Evolutionary conservation across 2,113 vertebrate genomes (phyloP), one percentile per base, ranked within the genome.

Genomic region (Perca schrenkii): DNA sequence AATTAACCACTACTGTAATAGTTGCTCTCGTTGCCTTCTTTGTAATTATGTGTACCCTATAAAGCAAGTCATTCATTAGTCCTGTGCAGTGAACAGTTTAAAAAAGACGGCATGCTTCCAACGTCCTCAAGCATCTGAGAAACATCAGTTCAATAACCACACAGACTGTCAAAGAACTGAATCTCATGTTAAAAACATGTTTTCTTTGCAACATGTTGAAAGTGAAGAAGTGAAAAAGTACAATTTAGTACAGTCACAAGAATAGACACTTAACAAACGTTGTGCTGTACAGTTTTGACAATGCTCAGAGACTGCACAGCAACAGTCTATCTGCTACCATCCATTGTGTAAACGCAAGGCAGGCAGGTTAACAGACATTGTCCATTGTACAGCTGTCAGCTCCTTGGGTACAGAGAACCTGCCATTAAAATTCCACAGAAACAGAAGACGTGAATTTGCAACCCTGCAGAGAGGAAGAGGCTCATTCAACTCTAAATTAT

Each of bases 401-500:
- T 74, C 22, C 56, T 72, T 62, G 6, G 2, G 19, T 43, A 71
- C 74, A 54, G 70, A 74, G 56, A 87, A 83, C 83, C 72, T 67
- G 69, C 63, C 69, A 91, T 92, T 93, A 86, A 92, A 94, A 94
- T 92, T 94, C 93, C 91, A 82, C 72, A 28, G 74, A 84, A 87
- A 78, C 14, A 68, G 63, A 40, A 49, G 63, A 70, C 11, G 36
- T 47, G 80, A 86, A 61, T 10, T 78, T 71, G 73, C 16, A 40
- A 76, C 54, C 72, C 70, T 25, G 46, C 53, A 16, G 53, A 84
- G n/a, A 78, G 82, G 77, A 92, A 89, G 63, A 74, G 21, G 47
- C 64, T 88, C 15, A n/a, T 63, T 64, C 78, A 70, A 43, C 80
- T 80, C 75, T 31, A 72, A 80, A 53, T 17, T 56, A 71, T 79